These are phyloP conservation scores for Hypomecis punctinalis DNA, from an alignment of 2,888 invertebrate species.

Conservation along the genomic window DNA sequence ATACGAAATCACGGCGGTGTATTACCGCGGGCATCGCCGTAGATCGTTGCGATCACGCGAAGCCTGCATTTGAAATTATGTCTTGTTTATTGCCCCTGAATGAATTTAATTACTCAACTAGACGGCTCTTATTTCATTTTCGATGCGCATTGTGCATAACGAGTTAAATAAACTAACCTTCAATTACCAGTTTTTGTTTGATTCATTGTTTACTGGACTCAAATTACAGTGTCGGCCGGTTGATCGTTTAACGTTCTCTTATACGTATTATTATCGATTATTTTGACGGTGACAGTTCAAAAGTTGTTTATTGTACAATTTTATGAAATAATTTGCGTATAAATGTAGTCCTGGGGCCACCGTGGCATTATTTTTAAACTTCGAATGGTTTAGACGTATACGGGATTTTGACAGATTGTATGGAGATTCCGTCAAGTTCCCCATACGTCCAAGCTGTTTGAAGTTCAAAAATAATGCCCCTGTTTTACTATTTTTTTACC, in stretches of 20 bases:
- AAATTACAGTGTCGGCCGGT: slow-evolving; percentile 11
- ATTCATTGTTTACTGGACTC: slow-evolving; percentile 21
- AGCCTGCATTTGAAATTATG: slow-evolving; percentile 48
- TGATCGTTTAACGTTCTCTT: background rate
- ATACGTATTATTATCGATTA: background rate
- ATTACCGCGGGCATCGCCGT: slow-evolving; percentile 44
- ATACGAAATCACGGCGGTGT: slow-evolving; percentile 32
- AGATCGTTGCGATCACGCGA: slow-evolving; percentile 56
- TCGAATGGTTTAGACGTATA: too few relatives aligned
- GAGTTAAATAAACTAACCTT: slow-evolving; percentile 24
- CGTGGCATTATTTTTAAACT: background rate
- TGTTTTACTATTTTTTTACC: too few relatives aligned
- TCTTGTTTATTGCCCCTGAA: slow-evolving; percentile 45
- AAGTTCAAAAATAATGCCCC: too few relatives aligned
- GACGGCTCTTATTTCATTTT: slow-evolving; percentile 18
- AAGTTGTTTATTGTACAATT: slow-evolving; percentile 3
- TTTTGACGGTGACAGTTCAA: slow-evolving; percentile 6
- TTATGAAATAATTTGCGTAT: slow-evolving; percentile 4
- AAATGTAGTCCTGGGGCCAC: background rate
- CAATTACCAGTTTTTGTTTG: slow-evolving; percentile 31
- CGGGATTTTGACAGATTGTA: too few relatives aligned
- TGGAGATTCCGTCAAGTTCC: too few relatives aligned
- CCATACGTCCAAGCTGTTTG: too few relatives aligned
- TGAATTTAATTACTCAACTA: slow-evolving; percentile 34
- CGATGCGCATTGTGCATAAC: slow-evolving; percentile 23